A percentile compares a stretch with the other conserved stretches of the same genome.
Conservation (phyloP, 2,113 vertebrate genomes). For the Dromiciops gliroides region DNA sequence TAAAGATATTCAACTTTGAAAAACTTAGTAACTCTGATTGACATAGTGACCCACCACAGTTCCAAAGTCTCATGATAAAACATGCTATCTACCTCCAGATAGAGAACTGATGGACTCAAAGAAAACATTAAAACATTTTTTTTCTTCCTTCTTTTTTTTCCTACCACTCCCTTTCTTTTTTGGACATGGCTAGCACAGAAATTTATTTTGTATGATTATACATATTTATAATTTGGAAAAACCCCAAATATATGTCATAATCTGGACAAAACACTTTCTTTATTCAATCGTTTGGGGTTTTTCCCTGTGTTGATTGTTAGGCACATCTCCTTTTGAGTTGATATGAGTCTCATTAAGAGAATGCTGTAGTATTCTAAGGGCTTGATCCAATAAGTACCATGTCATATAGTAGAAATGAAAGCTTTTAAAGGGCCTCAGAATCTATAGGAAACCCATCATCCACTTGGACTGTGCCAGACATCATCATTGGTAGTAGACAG, state of each 20-base stretch:
- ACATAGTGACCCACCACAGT: not conserved
- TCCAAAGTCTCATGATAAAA: not conserved
- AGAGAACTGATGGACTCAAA: not conserved
- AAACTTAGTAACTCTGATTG: not conserved
- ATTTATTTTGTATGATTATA: not conserved
- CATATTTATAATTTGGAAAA: not conserved
- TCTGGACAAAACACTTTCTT: not conserved
- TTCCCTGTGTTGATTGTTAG: too few relatives aligned
- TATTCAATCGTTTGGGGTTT: not conserved
- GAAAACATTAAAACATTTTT: not conserved
- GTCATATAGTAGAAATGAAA: not conserved
- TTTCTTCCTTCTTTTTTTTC: not conserved
- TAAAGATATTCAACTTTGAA: not conserved
- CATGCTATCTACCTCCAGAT: not conserved
- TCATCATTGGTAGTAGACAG: not conserved
- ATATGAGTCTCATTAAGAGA: not conserved
- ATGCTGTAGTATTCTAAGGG: not conserved
- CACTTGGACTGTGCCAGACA: not conserved
- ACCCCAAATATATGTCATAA: not conserved
- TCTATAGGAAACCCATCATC: not conserved
- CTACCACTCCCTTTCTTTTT: not conserved
- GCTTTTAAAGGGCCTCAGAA: not conserved
- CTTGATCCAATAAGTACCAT: not conserved
- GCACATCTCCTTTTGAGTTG: not conserved
- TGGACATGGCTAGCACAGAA: not conserved